Evolutionary conservation across 2,888 invertebrate genomes (phyloP), one percentile per base, ranked within the genome.

Genomic region (Lycophotia porphyrea): DNA sequence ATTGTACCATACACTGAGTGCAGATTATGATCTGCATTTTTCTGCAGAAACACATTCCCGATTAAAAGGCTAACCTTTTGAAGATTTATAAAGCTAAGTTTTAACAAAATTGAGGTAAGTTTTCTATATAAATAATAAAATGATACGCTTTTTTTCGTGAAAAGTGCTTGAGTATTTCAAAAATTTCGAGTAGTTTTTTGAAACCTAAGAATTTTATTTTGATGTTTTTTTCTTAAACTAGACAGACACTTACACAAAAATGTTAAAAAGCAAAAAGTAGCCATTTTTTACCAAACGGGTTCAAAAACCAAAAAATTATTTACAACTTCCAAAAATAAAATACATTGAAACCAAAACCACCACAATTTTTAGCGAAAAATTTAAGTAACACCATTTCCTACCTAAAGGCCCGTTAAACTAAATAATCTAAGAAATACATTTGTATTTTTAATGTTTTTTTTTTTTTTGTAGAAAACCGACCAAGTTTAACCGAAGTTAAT

Each of bases 21-120:
- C 72, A 58, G 87, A 87, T 84, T 74, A 81, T n/a, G 9, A 84
- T 88, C 84, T 73, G 68, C 70, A 80, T 84, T 82, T 86, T 89
- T 82, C 83, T 84, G 60, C 74, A 31, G 52, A 81, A 83, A 78
- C 71, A 73, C 65, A 68, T 77, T 61, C 70, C 11, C 75, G 76
- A 85, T 84, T 78, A 78, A 79, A 82, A 81, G 42, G 63, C 36
- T 78, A 71, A 72, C 39, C 61, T 73, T 55, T 39, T 71, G 7
- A 73, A 74, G 71, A 81, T 84, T 78, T 81, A 69, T 73, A 31
- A 52, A 76, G 11, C 13, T 13, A 70, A 49, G 34, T 71, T 70
- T 63, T 52, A 13, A 47, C 15, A 52, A 66, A 15, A 64, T n/a
- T 49, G n/a, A 34, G 49, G 39, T 31, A 27, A 61, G 11, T 67